Evolutionary conservation across 2,113 vertebrate species (phyloP), one percentile per base, ranked within the genome.

Genomic region (Casuarius casuarius): DNA sequence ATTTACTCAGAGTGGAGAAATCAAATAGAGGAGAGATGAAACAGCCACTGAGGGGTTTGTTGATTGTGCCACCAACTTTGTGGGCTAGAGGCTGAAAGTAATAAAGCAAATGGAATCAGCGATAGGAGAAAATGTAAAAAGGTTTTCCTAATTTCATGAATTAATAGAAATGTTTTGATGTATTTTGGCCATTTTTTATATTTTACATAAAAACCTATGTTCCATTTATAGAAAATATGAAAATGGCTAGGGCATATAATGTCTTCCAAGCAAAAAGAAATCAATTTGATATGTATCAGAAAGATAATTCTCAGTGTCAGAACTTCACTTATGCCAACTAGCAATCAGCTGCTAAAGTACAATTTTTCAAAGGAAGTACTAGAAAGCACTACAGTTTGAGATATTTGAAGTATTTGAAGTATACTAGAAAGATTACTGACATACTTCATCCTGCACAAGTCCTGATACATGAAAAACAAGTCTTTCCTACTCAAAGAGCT

Each of bases 121-220:
- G 99, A 99, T 98, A 99, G 98, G 98, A 99, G 99, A 99, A 99
- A 98, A 98, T 97, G 98, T 98, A 98, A 99, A 98, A 98, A 98
- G 98, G 98, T 97, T 93, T 98, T 95, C 96, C 97, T 98, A 97
- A 97, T 99, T 99, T 98, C 98, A 99, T 98, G 99, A 99, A 99
- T 99, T 99, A 99, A 99, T 99, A 99, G 99, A 99, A 99, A 99
- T 98, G 98, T 98, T 99, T 97, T 98, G 91, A 97, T 98, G 97
- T 98, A 98, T 98, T 99, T 98, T 98, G 72, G 98, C 98, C 98
- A 98, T 86, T 98, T 98, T 99, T 97, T 92, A 96, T 96, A 97
- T 96, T 98, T 98, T 28, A 52, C 49, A 89, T 96, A 81, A 94
- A 98, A 93, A 92, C 85, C 95, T 97, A 97, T 97, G 97, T 97